Conservation (phyloP, 1,140 invertebrate species). For the Sinella curviseta region DNA sequence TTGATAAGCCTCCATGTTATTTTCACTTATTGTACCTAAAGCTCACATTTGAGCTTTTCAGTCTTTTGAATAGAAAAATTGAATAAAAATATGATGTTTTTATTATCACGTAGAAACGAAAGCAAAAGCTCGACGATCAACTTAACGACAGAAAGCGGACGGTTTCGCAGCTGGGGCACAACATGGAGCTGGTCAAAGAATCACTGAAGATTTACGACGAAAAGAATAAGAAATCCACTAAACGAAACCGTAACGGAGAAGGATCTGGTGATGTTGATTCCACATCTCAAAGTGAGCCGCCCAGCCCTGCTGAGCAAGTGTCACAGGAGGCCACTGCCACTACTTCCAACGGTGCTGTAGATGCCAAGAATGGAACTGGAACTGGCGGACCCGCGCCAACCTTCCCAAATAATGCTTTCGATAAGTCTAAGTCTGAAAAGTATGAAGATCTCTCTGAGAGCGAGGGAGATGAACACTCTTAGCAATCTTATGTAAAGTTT, state of each 20-base stretch:
- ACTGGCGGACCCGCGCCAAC: background rate
- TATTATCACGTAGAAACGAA: constrained; percentile 60
- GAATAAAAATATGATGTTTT: background rate
- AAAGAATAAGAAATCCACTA: background rate
- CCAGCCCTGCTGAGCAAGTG: background rate
- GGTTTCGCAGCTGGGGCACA: constrained; percentile 81
- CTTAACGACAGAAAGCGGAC: constrained; percentile 81
- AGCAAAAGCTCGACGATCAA: constrained; percentile 71
- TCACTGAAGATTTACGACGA: constrained; percentile 12
- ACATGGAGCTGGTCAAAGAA: constrained; percentile 56
- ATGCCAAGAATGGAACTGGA: background rate
- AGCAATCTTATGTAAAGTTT: background rate
- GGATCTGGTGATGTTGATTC: background rate
- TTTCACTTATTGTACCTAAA: background rate
- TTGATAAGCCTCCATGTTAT: too few species aligned
- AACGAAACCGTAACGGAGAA: background rate
- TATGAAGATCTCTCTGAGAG: constrained; percentile 42
- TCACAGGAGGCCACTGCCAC: too few species aligned
- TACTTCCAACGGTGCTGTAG: background rate
- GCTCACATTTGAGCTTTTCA: background rate
- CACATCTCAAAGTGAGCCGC: background rate
- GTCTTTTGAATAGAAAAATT: background rate
- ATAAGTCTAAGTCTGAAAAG: constrained; percentile 31
- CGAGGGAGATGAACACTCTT: constrained; percentile 24
- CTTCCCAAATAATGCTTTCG: background rate